Percentiles rank a stretch among this genome's conserved stretches.
phyloP scores from a whole-genome alignment of 2,888 invertebrate genomes.

The Odontomyia ornata region DNA sequence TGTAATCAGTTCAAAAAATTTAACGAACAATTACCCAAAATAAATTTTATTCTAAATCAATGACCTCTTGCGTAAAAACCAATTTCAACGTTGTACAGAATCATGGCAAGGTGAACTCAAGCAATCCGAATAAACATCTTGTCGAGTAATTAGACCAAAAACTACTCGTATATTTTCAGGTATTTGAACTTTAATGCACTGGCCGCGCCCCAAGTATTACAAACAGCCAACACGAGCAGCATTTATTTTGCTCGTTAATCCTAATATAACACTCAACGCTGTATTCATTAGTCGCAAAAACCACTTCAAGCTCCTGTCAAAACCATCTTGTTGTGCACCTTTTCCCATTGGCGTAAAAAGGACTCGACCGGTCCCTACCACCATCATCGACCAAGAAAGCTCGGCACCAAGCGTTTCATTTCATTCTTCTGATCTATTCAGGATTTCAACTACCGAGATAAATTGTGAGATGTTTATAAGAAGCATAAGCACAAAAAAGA shows the following conservation, averaged over 20 bases:
- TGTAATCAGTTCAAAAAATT: too few species aligned
- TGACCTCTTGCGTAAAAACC: too few species aligned
- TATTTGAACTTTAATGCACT: not conserved
- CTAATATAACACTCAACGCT: slow-evolving; percentile 1
- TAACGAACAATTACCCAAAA: too few species aligned
- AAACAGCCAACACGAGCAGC: slow-evolving; percentile 6
- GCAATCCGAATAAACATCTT: not conserved
- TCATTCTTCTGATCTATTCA: slow-evolving; percentile 18
- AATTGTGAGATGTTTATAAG: slow-evolving; percentile 30
- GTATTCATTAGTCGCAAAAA: slow-evolving; percentile 35
- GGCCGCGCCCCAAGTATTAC: not conserved
- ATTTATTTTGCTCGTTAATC: slow-evolving; percentile 37
- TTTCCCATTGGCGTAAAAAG: not conserved
- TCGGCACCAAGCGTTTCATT: not conserved
- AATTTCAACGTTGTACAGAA: too few species aligned
- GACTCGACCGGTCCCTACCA: not conserved
- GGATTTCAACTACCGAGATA: slow-evolving; percentile 25
- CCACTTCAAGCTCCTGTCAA: slow-evolving; percentile 24
- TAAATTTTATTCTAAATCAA: too few species aligned
- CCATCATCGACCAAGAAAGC: not conserved
- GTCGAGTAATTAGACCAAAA: not conserved
- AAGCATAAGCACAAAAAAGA: not conserved
- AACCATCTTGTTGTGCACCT: slow-evolving; percentile 19
- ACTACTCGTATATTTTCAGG: not conserved
- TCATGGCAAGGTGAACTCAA: not conserved